A percentile compares a stretch with the other conserved stretches of the same genome.
Conservation (phyloP, 2,888 invertebrate species). For the Caenorhabditis japonica region DNA sequence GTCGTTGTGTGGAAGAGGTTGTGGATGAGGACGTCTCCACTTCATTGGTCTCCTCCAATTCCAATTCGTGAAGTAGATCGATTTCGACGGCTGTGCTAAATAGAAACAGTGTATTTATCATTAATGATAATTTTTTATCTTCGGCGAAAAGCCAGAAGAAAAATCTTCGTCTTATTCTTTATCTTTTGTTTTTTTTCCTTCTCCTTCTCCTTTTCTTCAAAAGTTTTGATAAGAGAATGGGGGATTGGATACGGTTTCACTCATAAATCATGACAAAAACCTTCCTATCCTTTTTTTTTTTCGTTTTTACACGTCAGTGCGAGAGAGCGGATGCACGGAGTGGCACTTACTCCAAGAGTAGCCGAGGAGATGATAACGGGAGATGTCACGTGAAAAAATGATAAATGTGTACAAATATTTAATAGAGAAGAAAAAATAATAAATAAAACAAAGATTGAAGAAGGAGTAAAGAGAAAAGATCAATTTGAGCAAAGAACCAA, state of each 20-base stretch:
- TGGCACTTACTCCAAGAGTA: neutral
- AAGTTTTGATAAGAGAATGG: constrained; percentile 36
- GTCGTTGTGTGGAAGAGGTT: neutral
- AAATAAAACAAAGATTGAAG: neutral
- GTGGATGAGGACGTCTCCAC: constrained; percentile 2
- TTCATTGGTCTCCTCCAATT: constrained; percentile 26
- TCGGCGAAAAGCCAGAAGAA: constrained; percentile 35
- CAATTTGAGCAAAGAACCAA: neutral
- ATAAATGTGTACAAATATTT: too few species aligned
- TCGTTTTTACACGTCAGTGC: constrained; percentile 29
- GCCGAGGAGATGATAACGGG: neutral
- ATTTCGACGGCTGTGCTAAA: constrained; percentile 47
- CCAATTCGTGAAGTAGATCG: constrained; percentile 55
- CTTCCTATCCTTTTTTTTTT: constrained; percentile 44
- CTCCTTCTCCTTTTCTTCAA: constrained; percentile 16
- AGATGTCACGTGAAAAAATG: constrained; percentile 2
- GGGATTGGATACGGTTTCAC: constrained; percentile 15
- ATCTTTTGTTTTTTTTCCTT: neutral
- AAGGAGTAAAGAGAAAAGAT: constrained; percentile 3
- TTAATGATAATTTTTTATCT: neutral
- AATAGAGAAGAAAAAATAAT: neutral
- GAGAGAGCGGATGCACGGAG: constrained; percentile 3
- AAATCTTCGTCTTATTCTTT: neutral
- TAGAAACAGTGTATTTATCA: neutral
- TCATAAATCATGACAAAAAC: constrained; percentile 36